Conservation (phyloP, 2,797 vertebrate species). For the Poeciliopsis infans region DNA sequence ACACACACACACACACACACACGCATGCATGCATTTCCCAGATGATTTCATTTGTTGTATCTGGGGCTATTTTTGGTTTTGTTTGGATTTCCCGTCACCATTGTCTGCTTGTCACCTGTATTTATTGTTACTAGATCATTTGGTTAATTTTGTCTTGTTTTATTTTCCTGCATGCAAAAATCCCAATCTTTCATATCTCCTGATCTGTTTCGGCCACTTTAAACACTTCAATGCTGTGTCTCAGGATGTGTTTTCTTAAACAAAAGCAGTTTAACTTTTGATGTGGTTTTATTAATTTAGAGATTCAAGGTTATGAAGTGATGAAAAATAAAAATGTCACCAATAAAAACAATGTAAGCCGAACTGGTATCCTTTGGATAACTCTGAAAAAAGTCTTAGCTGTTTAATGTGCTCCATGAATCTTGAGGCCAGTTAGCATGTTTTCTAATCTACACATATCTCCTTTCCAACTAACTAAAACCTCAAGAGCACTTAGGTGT, state of each 20-base stretch:
- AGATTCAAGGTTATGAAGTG: not conserved
- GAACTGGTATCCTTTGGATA: constrained; percentile 3
- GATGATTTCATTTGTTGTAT: constrained; percentile 64
- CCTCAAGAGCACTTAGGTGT: not conserved
- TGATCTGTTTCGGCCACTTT: not conserved
- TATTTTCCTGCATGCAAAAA: constrained; percentile 41
- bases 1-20: constrained; percentile 23
- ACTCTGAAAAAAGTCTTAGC: constrained; percentile 5
- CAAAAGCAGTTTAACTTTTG: not conserved
- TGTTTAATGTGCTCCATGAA: not conserved
- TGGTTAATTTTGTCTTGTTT: constrained; percentile 15
- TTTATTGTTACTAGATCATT: constrained; percentile 41
- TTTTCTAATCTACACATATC: not conserved
- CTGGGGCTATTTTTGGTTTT: constrained; percentile 50
- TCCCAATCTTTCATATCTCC: constrained; percentile 6
- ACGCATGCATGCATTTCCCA: constrained; percentile 35
- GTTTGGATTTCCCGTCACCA: constrained; percentile 52
- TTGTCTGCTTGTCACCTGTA: constrained; percentile 57
- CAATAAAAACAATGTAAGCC: not conserved
- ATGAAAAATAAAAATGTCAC: not conserved
- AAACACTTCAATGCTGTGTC: not conserved
- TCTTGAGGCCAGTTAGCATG: not conserved
- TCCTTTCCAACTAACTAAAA: not conserved
- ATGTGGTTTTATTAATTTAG: not conserved
- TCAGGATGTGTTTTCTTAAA: constrained; percentile 4